Base-by-base conservation (phyloP, 2,888 invertebrate genomes). In the Hypolimnas misippus region DNA sequence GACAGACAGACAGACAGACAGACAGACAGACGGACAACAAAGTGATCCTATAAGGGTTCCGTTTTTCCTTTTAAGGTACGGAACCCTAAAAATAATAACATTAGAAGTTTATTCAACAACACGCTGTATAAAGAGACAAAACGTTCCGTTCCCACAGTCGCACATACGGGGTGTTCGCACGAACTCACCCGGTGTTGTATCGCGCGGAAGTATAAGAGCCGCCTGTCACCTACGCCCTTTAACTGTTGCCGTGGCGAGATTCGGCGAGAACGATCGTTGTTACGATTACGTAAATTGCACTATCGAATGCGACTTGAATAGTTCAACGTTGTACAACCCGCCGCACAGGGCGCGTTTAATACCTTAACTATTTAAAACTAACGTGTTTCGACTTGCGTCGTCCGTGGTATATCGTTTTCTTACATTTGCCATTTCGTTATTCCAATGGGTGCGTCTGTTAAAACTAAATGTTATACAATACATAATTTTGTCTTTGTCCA, bases 161-260 rank as follows among this genome's bases (percentile, higher is more conserved):
- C 83, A 84, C 79, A 84, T 84, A 89, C 84, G 85, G 88, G 86
- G 86, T 89, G 89, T 81, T 84, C 81, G 79, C 79, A 91, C 91
- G 91, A 90, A 84, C 76, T 87, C 86, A 86, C 87, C 87, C 79
- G 85, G 83, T 84, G 81, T 83, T 76, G 76, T 79, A 81, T 82
- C 80, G 84, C 85, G 87, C 86, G 89, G 89, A 89, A 89, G 88
- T 88, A 86, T 84, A 87, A 86, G 88, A 84, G 88, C 74, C 78
- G 88, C 74, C 78, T 81, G 87, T 89, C 90, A 89, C 90, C 90
- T 88, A 82, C 83, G 88, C 82, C 89, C 90, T 87, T 87, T 87
- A 80, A 79, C 77, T 70, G 75, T 78, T 69, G 74, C 74, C 77
- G 78, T 81, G 83, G 83, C 82, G 77, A 76, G 80, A 87, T 84